Evolutionary conservation across 1,140 invertebrate species (phyloP), one percentile per base, ranked within the genome.

Genomic region (Mamestra configurata): DNA sequence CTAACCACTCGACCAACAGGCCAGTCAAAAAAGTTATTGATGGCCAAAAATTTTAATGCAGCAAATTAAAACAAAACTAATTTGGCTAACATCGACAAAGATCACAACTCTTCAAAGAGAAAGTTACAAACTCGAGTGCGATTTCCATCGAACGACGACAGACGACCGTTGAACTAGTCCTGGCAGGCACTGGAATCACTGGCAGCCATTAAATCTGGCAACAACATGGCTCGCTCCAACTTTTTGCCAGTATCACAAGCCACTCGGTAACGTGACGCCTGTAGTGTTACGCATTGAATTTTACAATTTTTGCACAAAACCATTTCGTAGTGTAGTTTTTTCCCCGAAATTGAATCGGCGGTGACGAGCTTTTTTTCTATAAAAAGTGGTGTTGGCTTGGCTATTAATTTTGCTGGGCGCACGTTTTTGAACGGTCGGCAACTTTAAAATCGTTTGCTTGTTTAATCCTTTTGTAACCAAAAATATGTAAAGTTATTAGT

Each of bases 321-420:
- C 77, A 79, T 79, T 82, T 82, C 76, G 70, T 79, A 57, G 68
- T 43, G 40, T 66, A 77, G 31, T 71, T 77, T 77, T 78, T 73
- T 51, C 35, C 31, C 46, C 49, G 46, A 81, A 78, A 81, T 81
- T 81, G 76, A 81, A 81, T 81, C 59, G 75, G 75, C 49, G 59
- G 80, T 55, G 76, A 73, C 57, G 49, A 22, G 22, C 11, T 55
- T 59, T 81, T 81, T 81, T 73, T 59, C 31, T 7, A 4, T 8
- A 46, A 72, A 79, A 78, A 57, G 35, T 7, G 18, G 35, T 57
- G 66, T 55, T 70, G 27, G n/a, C 61, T 53, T 68, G 15, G 31
- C 64, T 43, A 77, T 53, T 71, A 71, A 68, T 71, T 49, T 71
- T 35, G 46, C n/a, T 22, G 18, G 27, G 40, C 51, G 64, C 77